Conservation (phyloP, 1,140 invertebrate species). For the Scaptomyza pallida region DNA sequence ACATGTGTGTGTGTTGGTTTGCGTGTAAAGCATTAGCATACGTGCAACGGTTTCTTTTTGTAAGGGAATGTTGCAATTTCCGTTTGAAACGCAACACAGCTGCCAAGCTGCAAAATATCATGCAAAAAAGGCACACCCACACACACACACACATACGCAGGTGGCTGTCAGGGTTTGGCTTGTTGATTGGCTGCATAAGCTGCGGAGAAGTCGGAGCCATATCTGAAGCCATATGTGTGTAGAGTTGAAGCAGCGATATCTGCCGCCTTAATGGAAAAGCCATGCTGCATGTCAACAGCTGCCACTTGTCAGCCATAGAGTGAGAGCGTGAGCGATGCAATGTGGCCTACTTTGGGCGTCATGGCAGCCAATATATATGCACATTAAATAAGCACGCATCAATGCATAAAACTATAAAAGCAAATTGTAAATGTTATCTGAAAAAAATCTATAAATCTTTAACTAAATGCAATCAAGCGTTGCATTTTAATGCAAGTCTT, state of each 20-base stretch:
- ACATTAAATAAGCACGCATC: conserved; percentile 10
- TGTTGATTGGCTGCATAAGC: conserved; percentile 64
- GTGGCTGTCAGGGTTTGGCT: conserved; percentile 52
- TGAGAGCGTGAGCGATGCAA: background rate
- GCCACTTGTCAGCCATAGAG: conserved; percentile 24
- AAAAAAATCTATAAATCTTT: background rate
- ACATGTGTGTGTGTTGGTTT: background rate
- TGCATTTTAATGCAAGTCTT: background rate
- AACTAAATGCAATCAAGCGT: background rate
- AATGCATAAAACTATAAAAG: conserved; percentile 8
- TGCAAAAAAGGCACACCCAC: conserved; percentile 16
- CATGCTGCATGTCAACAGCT: conserved; percentile 45
- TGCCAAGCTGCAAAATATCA: conserved; percentile 60
- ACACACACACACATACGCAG: conserved; percentile 2
- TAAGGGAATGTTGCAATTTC: conserved; percentile 67
- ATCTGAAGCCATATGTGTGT: background rate
- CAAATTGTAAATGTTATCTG: background rate
- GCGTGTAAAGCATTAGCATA: conserved; percentile 48
- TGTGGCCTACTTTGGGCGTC: conserved; percentile 37
- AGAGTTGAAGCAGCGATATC: background rate
- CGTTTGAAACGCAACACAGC: conserved; percentile 54
- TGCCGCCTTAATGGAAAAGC: conserved; percentile 58
- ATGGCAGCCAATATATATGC: background rate
- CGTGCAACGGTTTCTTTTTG: conserved; percentile 36
- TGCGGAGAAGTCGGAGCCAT: conserved; percentile 8